Evolutionary conservation across 2,888 invertebrate species (phyloP), one percentile per base, ranked within the genome.

Genomic region (Hipparchia semele): DNA sequence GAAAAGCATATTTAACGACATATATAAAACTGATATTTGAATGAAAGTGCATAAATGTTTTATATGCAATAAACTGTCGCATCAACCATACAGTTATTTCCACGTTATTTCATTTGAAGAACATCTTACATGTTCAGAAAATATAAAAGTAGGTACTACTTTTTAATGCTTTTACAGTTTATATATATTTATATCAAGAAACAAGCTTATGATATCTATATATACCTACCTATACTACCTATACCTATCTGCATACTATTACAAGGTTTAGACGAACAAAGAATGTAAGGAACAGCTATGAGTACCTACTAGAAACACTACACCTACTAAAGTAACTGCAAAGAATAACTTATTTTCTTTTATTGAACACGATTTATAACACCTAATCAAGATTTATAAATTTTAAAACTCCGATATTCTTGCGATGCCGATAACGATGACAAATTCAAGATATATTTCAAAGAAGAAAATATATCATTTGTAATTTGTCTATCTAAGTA

Each of bases 1-100:
- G 33, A 51, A 46, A 53, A 33, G 53, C 68, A 61, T 53, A 69
- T 61, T 69, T 69, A 53, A 61, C 61, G 69, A 69, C 60, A 23
- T 3, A 51, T 60, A 53, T 53, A 39, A 53, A 61, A 54, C 61
- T 60, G 51, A 61, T 45, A 45, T 23, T 0, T 61, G 46, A 61
- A 46, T 9, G 49, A 8, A 64, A 49, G 64, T 64, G 64, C 64
- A 64, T 64, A 49, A 64, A 64, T 64, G 23, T 64, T 64, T 64
- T 64, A 64, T 64, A 51, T 13, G 49, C 64, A 64, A 64, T 64
- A 64, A 62, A 64, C 23, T 51, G 64, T 64, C 64, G 13, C 49
- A 23, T 49, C 49, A 49, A 64, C 49, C 49, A 9, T 64, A 49
- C 23, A 64, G 49, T 51, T 64, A 64, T 49, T 49, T 64, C 49